phyloP scores from a whole-genome alignment of 2,888 invertebrate species.

The Coecobrya sp. region DNA sequence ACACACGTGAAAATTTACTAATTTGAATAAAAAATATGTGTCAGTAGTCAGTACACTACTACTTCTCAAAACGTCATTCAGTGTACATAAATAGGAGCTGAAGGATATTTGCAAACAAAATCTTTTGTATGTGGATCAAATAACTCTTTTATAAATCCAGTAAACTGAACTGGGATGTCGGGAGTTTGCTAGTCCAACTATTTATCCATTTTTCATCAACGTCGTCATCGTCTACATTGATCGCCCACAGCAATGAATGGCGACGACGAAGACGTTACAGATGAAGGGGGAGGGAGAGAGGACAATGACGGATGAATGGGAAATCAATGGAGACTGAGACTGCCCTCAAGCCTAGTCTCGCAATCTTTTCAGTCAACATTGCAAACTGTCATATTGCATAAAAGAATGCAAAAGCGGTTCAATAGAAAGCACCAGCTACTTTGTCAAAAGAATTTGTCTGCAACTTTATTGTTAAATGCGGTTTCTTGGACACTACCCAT shows the following conservation, averaged over 20 bases:
- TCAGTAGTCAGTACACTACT: too few relatives aligned
- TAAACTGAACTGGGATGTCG: too few relatives aligned
- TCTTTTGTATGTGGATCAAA: too few relatives aligned
- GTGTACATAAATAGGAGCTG: not conserved
- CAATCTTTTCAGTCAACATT: constrained; percentile 12
- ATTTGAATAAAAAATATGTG: not conserved
- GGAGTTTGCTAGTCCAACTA: too few relatives aligned
- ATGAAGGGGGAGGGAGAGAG: not conserved
- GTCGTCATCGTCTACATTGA: not conserved
- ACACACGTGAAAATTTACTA: not conserved
- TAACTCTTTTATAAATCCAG: too few relatives aligned
- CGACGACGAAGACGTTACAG: not conserved
- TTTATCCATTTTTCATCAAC: not conserved
- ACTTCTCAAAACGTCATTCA: not conserved
- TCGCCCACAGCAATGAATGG: not conserved
- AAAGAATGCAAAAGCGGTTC: not conserved
- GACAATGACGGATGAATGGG: constrained; percentile 60
- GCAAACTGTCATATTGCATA: constrained; percentile 5
- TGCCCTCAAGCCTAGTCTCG: not conserved
- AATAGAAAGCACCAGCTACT: not conserved
- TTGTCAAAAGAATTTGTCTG: not conserved
- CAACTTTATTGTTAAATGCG: too few relatives aligned
- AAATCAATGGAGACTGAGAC: constrained; percentile 58
- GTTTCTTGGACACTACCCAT: too few relatives aligned
- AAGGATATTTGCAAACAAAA: not conserved